Evolutionary conservation across 2,888 invertebrate species (phyloP).

Genomic region (Cephus runcator): DNA sequence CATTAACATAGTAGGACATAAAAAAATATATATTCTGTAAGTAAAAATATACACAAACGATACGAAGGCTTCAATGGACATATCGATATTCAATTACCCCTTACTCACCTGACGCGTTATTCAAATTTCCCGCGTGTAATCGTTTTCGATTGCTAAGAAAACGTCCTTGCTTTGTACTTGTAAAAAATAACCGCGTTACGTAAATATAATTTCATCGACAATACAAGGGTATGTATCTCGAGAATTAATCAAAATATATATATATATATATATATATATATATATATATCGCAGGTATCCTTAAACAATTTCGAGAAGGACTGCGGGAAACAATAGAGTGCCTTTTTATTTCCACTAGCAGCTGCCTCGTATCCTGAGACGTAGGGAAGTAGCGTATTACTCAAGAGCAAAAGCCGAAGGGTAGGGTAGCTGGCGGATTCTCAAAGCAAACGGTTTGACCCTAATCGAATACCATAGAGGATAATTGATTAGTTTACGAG

Average conservation of each 20-base stretch:
- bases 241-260: neutral
- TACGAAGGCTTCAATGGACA: neutral
- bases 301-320: neutral
- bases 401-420: neutral
- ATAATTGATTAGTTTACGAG: neutral
- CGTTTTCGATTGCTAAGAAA: neutral
- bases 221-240: neutral
- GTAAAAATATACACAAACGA: neutral
- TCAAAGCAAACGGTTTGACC: neutral
- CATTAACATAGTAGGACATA: neutral
- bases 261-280: no score
- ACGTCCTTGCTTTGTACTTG: neutral
- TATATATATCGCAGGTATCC: neutral
- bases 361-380: neutral
- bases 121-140: neutral
- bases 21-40: neutral
- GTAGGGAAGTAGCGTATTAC: neutral
- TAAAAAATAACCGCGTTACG: neutral
- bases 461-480: neutral
- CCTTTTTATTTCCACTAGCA: neutral
- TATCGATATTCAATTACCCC: neutral
- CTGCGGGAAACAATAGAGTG: neutral
- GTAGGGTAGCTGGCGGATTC: neutral
- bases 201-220: neutral
- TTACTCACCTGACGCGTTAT: neutral